Evolutionary conservation across 2,797 vertebrate species (phyloP).

Genomic region (Bradypus variegatus): DNA sequence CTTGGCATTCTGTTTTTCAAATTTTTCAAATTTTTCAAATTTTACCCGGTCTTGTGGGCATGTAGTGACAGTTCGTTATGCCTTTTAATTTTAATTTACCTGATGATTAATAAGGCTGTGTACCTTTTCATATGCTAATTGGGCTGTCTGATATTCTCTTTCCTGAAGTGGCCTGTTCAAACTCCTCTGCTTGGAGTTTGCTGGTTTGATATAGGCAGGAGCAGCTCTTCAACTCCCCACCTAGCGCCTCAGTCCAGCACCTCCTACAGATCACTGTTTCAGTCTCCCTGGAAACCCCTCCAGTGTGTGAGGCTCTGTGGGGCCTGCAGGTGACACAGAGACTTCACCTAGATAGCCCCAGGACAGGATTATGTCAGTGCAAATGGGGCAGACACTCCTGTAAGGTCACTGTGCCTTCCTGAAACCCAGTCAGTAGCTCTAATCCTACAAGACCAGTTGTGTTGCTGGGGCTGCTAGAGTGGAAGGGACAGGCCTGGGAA

Average conservation of each 20-base stretch:
- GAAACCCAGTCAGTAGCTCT: neutral
- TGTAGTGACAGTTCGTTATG: neutral
- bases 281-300: neutral
- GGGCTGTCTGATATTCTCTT: neutral
- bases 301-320: neutral
- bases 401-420: neutral
- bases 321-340: neutral
- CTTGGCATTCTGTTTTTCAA: neutral
- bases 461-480: neutral
- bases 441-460: neutral
- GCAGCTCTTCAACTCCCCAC: neutral
- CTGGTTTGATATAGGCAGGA: neutral
- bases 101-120: neutral
- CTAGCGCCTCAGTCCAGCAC: neutral
- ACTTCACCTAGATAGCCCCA: neutral
- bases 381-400: neutral
- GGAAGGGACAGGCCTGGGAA: neutral
- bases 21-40: neutral
- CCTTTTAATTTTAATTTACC: neutral
- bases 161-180: neutral
- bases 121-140: neutral
- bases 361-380: neutral
- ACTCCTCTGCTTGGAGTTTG: neutral
- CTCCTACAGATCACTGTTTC: neutral
- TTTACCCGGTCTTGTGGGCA: neutral